A percentile compares a stretch with the other conserved stretches of the same genome.
Conservation (phyloP, 2,113 vertebrate species). For the Sander vitreus region DNA sequence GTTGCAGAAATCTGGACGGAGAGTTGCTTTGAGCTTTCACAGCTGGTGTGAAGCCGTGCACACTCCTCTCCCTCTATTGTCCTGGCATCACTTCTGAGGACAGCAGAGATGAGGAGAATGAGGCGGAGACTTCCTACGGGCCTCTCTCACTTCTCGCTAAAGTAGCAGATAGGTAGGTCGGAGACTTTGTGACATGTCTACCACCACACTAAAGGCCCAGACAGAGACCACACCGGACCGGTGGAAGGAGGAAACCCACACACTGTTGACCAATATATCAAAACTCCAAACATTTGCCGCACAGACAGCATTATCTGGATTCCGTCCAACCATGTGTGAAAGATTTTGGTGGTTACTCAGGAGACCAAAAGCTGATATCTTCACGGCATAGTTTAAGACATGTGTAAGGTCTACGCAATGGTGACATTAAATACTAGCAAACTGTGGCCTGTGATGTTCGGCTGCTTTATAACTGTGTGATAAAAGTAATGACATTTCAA, state of each 20-base stretch:
- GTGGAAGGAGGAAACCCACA: conserved; percentile 71
- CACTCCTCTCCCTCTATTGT: conserved; percentile 67
- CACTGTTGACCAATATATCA: conserved; percentile 65
- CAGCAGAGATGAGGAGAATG: conserved; percentile 52
- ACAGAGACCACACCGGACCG: conserved; percentile 46
- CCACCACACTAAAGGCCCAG: conserved; percentile 54
- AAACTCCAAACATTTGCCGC: conserved; percentile 54
- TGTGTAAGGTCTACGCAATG: conserved; percentile 44
- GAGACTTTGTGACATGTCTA: conserved; percentile 59
- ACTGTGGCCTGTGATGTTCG: conserved; percentile 31
- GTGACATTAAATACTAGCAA: conserved; percentile 47
- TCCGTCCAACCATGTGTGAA: conserved; percentile 64
- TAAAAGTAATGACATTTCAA: conserved; percentile 34
- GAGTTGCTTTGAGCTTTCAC: conserved; percentile 75
- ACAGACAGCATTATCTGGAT: conserved; percentile 46
- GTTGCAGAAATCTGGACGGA: conserved; percentile 59
- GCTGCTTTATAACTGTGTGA: conserved; percentile 34
- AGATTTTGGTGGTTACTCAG: conserved; percentile 51
- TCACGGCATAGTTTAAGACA: conserved; percentile 48
- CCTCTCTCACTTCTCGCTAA: conserved; percentile 54
- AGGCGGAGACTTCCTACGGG: conserved; percentile 72
- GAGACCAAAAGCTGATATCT: conserved; percentile 56
- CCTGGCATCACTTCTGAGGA: conserved; percentile 80
- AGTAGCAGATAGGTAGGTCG: conserved; percentile 60
- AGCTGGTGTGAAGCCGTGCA: conserved; percentile 77